Evolutionary conservation across 2,888 invertebrate species (phyloP).

Genomic region (Limnephilus lunatus): DNA sequence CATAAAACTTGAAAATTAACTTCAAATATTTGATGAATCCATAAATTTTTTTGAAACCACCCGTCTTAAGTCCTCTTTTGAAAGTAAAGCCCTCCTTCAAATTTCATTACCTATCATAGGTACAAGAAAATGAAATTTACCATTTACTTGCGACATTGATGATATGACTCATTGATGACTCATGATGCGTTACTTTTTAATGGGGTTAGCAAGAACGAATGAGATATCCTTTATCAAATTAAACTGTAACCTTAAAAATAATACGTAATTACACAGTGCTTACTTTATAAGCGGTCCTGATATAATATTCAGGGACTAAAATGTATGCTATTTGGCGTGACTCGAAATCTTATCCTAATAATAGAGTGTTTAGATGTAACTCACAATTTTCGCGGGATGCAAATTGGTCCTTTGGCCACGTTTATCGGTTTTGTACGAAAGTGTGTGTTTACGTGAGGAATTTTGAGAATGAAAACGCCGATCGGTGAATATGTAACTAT

Average conservation of each 20-base stretch:
- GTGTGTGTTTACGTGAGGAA: slow-evolving; percentile 25
- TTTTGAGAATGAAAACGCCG: slow-evolving; percentile 4
- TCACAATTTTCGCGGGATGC: not conserved
- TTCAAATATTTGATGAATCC: too few species aligned
- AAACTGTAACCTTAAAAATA: not conserved
- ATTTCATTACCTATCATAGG: not conserved
- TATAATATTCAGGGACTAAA: not conserved
- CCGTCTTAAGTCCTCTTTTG: too few species aligned
- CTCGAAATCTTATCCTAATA: slow-evolving; percentile 5
- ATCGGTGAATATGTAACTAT: not conserved
- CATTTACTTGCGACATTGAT: too few species aligned
- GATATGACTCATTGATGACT: not conserved
- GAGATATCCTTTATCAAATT: not conserved
- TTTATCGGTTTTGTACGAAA: not conserved
- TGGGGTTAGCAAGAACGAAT: not conserved
- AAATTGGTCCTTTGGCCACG: slow-evolving; percentile 6
- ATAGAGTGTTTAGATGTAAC: slow-evolving; percentile 29
- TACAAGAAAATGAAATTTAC: not conserved
- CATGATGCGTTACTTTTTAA: not conserved
- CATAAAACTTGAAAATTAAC: too few species aligned
- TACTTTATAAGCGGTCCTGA: not conserved
- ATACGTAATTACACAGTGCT: not conserved
- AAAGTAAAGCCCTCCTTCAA: too few species aligned
- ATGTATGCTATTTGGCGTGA: slow-evolving; percentile 31
- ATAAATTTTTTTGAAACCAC: too few species aligned